These are phyloP conservation scores for Ditylenchus weischeri DNA, from an alignment of 2,888 invertebrate species.

Conservation along the genomic window DNA sequence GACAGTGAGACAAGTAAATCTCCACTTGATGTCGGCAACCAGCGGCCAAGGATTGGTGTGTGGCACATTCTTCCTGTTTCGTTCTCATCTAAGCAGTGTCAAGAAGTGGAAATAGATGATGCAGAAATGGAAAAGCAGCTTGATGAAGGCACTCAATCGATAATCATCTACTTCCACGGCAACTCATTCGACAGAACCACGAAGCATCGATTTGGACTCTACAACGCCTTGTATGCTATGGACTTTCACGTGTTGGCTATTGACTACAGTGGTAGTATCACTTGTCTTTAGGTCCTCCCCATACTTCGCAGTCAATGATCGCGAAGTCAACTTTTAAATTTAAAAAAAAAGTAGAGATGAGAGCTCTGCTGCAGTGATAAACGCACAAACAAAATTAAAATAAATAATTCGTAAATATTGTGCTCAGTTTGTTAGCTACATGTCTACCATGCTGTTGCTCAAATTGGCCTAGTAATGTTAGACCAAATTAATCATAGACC, in stretches of 20 bases:
- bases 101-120: constrained; percentile 31
- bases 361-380: too few relatives aligned
- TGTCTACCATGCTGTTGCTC: too few relatives aligned
- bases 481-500: too few relatives aligned
- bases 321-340: too few relatives aligned
- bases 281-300: too few relatives aligned
- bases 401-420: too few relatives aligned
- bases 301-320: too few relatives aligned
- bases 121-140: constrained; percentile 45
- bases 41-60: constrained; percentile 29
- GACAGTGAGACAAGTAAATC: constrained; percentile 26
- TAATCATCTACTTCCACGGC: constrained; percentile 71
- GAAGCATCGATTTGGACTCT: constrained; percentile 72
- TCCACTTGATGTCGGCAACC: neutral
- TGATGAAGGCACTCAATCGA: constrained; percentile 24
- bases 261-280: constrained; percentile 72
- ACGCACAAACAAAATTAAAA: too few relatives aligned
- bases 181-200: constrained; percentile 66
- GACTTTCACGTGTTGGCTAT: constrained; percentile 76
- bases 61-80: constrained; percentile 51
- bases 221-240: constrained; percentile 68
- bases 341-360: too few relatives aligned
- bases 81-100: constrained; percentile 36
- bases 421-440: too few relatives aligned
- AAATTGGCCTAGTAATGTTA: too few relatives aligned